These are phyloP conservation scores for Mesopsocus fuscifrons DNA, from an alignment of 2,888 invertebrate genomes.

Conservation along the genomic window DNA sequence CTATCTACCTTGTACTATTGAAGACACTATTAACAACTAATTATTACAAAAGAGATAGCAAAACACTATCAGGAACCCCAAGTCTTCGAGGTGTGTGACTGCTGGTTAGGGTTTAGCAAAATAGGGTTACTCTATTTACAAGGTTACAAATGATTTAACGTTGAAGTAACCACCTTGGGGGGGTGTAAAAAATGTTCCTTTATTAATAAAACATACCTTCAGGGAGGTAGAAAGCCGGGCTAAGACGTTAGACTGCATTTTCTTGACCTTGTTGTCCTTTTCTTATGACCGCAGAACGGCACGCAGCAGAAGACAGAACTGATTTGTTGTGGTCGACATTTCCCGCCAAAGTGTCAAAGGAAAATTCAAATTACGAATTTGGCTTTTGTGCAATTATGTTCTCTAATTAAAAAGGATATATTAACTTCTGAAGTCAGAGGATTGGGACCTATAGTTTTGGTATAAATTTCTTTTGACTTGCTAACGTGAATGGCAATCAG, in stretches of 20 bases:
- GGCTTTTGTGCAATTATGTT: too few relatives aligned
- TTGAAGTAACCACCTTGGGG: constrained; percentile 6
- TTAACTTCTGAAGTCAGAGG: too few relatives aligned
- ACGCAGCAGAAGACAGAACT: not conserved
- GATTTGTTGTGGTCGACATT: not conserved
- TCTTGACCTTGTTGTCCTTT: constrained; percentile 9
- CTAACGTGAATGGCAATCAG: too few relatives aligned
- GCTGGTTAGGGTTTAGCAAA: too few relatives aligned
- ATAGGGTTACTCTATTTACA: not conserved
- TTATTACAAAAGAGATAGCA: too few relatives aligned
- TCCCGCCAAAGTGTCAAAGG: not conserved
- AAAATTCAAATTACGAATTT: not conserved
- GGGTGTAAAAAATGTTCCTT: not conserved
- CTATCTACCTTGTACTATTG: too few relatives aligned
- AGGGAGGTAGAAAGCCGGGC: constrained; percentile 15
- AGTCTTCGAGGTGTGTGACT: too few relatives aligned
- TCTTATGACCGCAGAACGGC: not conserved
- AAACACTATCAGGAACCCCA: too few relatives aligned
- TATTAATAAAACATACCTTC: constrained; percentile 15
- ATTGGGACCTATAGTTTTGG: too few relatives aligned
- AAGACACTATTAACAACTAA: too few relatives aligned
- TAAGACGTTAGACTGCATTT: constrained; percentile 17
- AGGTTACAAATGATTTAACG: constrained; percentile 13
- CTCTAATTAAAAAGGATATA: too few relatives aligned
- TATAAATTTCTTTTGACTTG: too few relatives aligned